These are phyloP conservation scores for Pocota personata DNA, from an alignment of 2,888 invertebrate species.

Conservation along the genomic window DNA sequence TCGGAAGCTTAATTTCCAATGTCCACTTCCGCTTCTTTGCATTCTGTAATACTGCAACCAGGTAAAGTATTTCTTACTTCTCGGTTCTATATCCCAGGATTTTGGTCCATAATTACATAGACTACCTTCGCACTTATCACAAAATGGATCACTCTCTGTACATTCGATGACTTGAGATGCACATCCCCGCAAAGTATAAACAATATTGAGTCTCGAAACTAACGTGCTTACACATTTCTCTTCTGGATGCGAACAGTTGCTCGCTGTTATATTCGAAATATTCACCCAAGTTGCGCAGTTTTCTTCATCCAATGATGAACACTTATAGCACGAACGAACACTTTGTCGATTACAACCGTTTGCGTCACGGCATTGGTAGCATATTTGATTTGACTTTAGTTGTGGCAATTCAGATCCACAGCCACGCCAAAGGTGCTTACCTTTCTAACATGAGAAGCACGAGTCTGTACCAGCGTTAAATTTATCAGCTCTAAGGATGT, in stretches of 20 bases:
- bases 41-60: constrained; percentile 19
- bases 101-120: constrained; percentile 76
- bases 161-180: constrained; percentile 77
- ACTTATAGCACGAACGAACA: constrained; percentile 79
- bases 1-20: not conserved
- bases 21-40: not conserved
- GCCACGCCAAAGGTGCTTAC: constrained; percentile 78
- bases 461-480: constrained; percentile 76
- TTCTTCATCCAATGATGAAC: constrained; percentile 76
- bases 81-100: constrained; percentile 13
- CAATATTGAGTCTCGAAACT: constrained; percentile 75
- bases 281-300: constrained; percentile 76
- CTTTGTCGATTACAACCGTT: constrained; percentile 78
- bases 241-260: constrained; percentile 75
- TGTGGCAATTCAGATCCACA: constrained; percentile 74
- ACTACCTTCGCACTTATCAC: constrained; percentile 79
- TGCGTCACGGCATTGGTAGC: constrained; percentile 77
- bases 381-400: constrained; percentile 68
- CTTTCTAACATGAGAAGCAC: constrained; percentile 79
- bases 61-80: not conserved
- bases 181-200: constrained; percentile 79
- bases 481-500: constrained; percentile 60
- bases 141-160: constrained; percentile 78
- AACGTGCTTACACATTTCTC: constrained; percentile 79
- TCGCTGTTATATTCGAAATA: constrained; percentile 64